Evolutionary conservation across 2,113 vertebrate species (phyloP).

Genomic region (Kobus ellipsiprymnus): DNA sequence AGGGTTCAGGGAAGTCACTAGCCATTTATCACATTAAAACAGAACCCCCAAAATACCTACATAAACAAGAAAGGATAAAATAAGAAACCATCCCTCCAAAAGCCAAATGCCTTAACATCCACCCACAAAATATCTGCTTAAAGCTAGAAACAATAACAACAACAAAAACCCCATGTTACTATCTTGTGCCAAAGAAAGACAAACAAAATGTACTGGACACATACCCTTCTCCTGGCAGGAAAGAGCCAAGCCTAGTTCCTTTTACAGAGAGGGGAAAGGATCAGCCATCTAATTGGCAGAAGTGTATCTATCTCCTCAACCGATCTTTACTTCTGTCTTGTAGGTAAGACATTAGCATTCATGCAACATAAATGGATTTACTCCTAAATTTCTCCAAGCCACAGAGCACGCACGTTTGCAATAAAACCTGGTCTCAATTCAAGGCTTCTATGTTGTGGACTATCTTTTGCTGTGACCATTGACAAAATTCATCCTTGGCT

Average conservation of each 20-base stretch:
- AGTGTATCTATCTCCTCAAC: not conserved
- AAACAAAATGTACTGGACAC: not conserved
- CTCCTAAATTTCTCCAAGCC: not conserved
- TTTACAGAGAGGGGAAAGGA: not conserved
- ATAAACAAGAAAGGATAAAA: constrained; percentile 58
- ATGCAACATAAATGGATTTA: not conserved
- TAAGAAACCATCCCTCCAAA: constrained; percentile 50
- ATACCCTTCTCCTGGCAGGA: not conserved
- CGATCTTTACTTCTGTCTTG: not conserved
- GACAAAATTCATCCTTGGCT: not conserved
- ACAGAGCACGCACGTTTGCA: not conserved
- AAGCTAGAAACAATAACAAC: constrained; percentile 16
- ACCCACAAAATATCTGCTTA: constrained; percentile 20
- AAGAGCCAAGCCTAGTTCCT: not conserved
- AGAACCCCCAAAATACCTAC: constrained; percentile 9
- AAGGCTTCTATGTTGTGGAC: not conserved
- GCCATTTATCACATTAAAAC: constrained; percentile 74
- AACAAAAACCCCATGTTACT: not conserved
- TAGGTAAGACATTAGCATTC: not conserved
- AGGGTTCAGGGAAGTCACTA: constrained; percentile 46
- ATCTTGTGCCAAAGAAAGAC: not conserved
- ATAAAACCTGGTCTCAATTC: not conserved
- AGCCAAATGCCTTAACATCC: constrained; percentile 27
- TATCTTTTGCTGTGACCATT: not conserved
- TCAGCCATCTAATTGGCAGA: not conserved